Conservation (phyloP, 1,140 invertebrate species). For the Subanguina moxae region DNA sequence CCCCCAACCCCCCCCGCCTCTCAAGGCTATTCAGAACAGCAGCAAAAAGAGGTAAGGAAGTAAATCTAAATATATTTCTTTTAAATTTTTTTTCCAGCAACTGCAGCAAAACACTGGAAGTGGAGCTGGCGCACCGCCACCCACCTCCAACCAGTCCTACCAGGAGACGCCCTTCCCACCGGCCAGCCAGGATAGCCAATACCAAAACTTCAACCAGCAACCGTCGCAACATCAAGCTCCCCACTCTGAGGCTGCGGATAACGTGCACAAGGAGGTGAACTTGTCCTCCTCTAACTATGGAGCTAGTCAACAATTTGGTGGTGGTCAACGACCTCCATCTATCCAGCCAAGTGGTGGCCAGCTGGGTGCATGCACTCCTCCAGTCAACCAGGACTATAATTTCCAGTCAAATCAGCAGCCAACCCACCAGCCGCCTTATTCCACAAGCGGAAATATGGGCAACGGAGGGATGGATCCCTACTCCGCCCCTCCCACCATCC, state of each 20-base stretch:
- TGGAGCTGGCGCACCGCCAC: neutral
- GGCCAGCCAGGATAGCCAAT: neutral
- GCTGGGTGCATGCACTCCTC: neutral
- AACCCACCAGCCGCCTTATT: neutral
- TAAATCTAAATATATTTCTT: neutral
- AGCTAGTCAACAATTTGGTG: neutral
- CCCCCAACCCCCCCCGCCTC: too few relatives aligned
- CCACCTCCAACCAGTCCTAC: neutral
- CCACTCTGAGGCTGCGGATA: too few relatives aligned
- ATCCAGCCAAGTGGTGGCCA: neutral
- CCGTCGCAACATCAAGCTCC: neutral
- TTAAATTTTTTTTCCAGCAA: neutral
- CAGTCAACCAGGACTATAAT: neutral
- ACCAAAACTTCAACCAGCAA: neutral
- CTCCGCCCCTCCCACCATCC: neutral
- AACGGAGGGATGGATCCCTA: neutral
- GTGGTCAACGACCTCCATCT: neutral
- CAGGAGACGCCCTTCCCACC: neutral
- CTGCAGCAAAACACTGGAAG: neutral
- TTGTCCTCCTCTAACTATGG: too few relatives aligned
- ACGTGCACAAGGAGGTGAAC: too few relatives aligned
- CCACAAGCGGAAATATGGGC: neutral
- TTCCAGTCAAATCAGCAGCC: neutral
- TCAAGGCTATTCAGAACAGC: too few relatives aligned
- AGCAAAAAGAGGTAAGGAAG: neutral